A percentile compares a stretch with the other conserved stretches of the same genome.
Evolutionary conservation across 2,797 vertebrate species (phyloP).

Genomic region (Psittacula derbiana): DNA sequence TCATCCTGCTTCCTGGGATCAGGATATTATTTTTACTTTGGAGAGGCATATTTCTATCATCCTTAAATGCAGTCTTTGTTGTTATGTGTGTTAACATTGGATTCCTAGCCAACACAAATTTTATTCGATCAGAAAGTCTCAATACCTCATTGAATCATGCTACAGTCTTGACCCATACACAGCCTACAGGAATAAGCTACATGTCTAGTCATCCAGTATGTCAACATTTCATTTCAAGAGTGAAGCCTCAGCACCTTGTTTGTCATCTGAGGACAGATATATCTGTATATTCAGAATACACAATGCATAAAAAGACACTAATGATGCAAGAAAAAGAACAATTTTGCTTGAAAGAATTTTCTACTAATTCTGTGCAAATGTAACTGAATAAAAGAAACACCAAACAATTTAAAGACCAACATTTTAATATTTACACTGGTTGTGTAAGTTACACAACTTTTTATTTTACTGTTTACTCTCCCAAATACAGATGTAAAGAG

Average conservation of each 20-base stretch:
- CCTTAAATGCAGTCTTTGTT: background rate
- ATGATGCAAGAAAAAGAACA: background rate
- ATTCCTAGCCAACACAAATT: background rate
- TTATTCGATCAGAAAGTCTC: background rate
- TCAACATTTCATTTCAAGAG: background rate
- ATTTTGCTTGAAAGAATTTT: background rate
- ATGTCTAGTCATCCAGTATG: background rate
- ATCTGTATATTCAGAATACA: background rate
- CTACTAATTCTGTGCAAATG: background rate
- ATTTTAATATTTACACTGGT: background rate
- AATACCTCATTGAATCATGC: background rate
- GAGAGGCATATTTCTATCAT: background rate
- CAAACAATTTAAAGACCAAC: background rate
- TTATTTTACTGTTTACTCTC: background rate
- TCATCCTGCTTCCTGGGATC: background rate
- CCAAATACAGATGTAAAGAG: background rate
- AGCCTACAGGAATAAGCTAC: background rate
- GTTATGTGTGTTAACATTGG: background rate
- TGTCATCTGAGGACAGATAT: background rate
- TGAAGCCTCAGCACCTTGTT: background rate
- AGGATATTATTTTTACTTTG: background rate
- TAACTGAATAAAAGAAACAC: background rate
- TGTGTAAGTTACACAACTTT: background rate
- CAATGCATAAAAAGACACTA: background rate
- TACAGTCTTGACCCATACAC: background rate